These are phyloP conservation scores for Atractosteus spatula DNA, from an alignment of 2,113 vertebrate genomes.

Conservation along the genomic window DNA sequence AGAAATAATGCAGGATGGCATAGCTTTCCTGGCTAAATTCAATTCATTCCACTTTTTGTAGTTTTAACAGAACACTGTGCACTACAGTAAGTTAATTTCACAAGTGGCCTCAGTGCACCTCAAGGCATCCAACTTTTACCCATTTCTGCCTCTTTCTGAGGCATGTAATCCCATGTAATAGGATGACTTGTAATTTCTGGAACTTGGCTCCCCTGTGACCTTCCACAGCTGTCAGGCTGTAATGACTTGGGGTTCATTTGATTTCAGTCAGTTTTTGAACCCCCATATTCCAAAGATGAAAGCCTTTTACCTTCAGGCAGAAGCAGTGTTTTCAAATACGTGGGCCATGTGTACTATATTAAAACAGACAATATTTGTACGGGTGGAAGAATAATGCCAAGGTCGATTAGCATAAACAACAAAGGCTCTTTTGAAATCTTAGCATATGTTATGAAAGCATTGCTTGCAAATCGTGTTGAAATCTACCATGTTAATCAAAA, in stretches of 20 bases:
- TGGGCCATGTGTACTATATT: conserved; percentile 17
- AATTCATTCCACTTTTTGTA: conserved; percentile 2
- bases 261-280: conserved; percentile 12
- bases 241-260: conserved; percentile 1
- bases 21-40: neutral
- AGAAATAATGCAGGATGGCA: neutral
- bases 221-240: conserved; percentile 11
- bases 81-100: conserved; percentile 7
- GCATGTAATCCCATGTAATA: conserved; percentile 12
- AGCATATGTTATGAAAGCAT: conserved; percentile 47
- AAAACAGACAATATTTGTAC: conserved; percentile 15
- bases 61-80: neutral
- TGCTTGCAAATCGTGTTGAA: conserved; percentile 46
- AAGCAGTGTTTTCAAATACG: conserved; percentile 7
- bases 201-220: neutral
- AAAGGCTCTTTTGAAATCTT: conserved; percentile 31
- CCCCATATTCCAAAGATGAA: conserved; percentile 11
- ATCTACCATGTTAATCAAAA: conserved; percentile 51
- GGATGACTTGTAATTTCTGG: neutral
- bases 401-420: conserved; percentile 52
- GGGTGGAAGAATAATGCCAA: conserved; percentile 13
- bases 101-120: neutral
- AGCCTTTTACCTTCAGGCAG: conserved; percentile 2
- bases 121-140: neutral
- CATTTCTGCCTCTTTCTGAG: neutral